A percentile compares a stretch with the other conserved stretches of the same genome.
These are phyloP conservation scores for Cyphomyrus plagiostoma DNA, from an alignment of 2,113 vertebrate species.

Conservation along the genomic window DNA sequence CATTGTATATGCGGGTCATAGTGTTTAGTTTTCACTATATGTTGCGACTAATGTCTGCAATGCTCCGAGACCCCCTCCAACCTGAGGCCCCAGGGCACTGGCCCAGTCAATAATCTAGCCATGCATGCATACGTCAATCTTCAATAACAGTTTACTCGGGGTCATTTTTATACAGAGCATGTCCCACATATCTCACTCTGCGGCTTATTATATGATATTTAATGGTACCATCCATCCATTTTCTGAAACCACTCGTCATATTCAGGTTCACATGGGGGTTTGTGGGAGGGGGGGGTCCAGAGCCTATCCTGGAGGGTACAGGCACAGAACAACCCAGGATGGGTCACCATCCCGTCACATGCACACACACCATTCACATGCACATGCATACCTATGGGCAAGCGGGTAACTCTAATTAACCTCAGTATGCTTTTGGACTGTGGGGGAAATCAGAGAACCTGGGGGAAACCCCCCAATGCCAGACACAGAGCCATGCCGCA, in stretches of 20 bases:
- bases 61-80: background rate
- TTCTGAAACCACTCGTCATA: background rate
- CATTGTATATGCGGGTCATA: background rate
- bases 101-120: background rate
- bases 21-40: background rate
- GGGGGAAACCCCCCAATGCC: background rate
- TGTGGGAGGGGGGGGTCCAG: too few relatives aligned
- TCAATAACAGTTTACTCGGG: background rate
- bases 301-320: too few relatives aligned
- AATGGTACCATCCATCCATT: background rate
- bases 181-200: background rate
- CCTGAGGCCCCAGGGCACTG: background rate
- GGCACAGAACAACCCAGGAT: too few relatives aligned
- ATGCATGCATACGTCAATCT: background rate
- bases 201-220: background rate
- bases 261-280: background rate
- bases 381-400: background rate
- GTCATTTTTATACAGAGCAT: background rate
- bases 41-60: background rate
- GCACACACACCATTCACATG: background rate
- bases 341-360: background rate
- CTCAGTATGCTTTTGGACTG: background rate
- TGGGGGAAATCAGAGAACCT: background rate
- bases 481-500: background rate
- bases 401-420: background rate